Base-by-base conservation (phyloP, 2,113 vertebrate species). In the Actenoides lindsayi region DNA sequence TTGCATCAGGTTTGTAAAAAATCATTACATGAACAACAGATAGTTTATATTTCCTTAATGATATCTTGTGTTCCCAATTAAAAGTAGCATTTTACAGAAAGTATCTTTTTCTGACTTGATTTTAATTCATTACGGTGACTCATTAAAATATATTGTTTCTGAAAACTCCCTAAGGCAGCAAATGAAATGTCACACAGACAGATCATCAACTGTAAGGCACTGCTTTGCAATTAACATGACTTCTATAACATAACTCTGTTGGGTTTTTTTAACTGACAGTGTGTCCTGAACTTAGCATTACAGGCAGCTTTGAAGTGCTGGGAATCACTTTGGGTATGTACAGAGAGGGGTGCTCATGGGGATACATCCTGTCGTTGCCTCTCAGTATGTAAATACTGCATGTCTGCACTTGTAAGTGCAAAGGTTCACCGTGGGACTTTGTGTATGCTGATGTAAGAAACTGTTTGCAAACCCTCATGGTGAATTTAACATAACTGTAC, bases 181-280 rank as follows among this genome's bases (percentile, higher is more conserved):
- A 63, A 87, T 60, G 57, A 94, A 94, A 78, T 89, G 76, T 89
- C 82, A 80, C 27, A 62, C 57, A 76, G 79, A 62, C 63, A 67
- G 68, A 90, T 77, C 78, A 70, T 74, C n/a, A 13, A 30, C 68
- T 13, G 16, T 54, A 78, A 86, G 80, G 46, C 63, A 76, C 50
- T 80, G 46, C 35, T 93, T 94, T 84, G 67, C 78, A 96, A 93
- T 95, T 96, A 93, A 51, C 85, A 59, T 54, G 59, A 87, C 35
- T 96, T 96, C 56, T 67, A 5, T 67, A 80, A 93, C 21, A 65
- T 57, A 90, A 16, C 44, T 93, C 14, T 53, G 4, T 2, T 59
- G 35, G 88, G 88, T 25, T 76, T 73, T 78, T 64, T 56, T 23
- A 85, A 67, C 5, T 70, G 84, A 37, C 16, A 75, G 3, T 51